Evolutionary conservation across 2,797 vertebrate genomes (phyloP).

Genomic region (Brotogeris chrysoptera): DNA sequence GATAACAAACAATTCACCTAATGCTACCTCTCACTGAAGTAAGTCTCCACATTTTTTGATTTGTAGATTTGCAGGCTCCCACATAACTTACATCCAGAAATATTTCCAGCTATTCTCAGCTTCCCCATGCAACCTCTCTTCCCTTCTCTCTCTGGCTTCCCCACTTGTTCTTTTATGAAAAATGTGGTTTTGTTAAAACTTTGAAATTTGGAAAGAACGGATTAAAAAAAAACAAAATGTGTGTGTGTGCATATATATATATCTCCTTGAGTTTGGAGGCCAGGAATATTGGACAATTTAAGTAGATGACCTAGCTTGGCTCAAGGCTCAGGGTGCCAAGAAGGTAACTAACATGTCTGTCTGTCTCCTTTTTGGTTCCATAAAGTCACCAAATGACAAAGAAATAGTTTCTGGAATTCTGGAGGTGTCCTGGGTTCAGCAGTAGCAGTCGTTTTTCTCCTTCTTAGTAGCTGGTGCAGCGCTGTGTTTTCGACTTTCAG

Average conservation of each 20-base stretch:
- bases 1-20: neutral
- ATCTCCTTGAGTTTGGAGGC: neutral
- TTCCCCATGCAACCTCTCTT: neutral
- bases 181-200: neutral
- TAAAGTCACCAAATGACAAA: neutral
- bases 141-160: neutral
- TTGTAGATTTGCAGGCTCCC: neutral
- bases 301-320: neutral
- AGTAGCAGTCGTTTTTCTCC: too few relatives aligned
- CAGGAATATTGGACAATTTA: neutral
- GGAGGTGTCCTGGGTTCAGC: neutral
- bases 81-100: neutral
- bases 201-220: neutral
- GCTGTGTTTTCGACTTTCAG: too few relatives aligned
- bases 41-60: neutral
- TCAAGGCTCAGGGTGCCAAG: neutral
- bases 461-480: too few relatives aligned
- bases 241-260: rapidly evolving
- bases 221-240: neutral
- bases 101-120: neutral
- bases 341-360: neutral
- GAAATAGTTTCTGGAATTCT: neutral
- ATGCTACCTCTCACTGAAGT: neutral
- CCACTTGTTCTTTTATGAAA: neutral
- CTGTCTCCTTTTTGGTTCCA: neutral